Conservation (phyloP, 2,888 invertebrate genomes). For the Serrognathus titanus region DNA sequence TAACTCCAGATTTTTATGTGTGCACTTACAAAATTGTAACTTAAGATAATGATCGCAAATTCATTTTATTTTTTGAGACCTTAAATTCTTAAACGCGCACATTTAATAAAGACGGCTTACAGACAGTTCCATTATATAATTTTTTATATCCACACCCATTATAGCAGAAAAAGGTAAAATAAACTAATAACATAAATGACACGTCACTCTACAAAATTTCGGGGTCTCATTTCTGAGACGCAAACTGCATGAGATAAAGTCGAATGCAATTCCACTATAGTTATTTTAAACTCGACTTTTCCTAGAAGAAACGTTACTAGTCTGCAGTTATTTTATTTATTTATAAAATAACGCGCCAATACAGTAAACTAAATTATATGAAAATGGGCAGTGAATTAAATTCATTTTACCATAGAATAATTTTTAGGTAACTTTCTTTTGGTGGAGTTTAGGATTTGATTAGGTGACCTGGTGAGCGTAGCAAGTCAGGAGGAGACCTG, state of each 20-base stretch:
- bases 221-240: slow-evolving; percentile 4
- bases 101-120: too few relatives aligned
- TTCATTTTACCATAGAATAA: too few relatives aligned
- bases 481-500: slow-evolving; percentile 26
- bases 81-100: too few relatives aligned
- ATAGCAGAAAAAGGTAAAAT: slow-evolving; percentile 4
- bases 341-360: too few relatives aligned
- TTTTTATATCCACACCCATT: background rate
- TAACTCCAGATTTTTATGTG: too few relatives aligned
- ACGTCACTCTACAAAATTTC: slow-evolving; percentile 8
- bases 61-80: too few relatives aligned
- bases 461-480: slow-evolving; percentile 7
- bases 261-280: background rate
- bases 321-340: too few relatives aligned
- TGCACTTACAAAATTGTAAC: too few relatives aligned
- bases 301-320: too few relatives aligned
- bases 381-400: too few relatives aligned
- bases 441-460: slow-evolving; percentile 6
- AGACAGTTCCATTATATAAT: background rate
- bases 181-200: slow-evolving; percentile 11
- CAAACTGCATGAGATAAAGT: background rate
- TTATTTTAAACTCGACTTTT: background rate
- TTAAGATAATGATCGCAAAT: too few relatives aligned
- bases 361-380: too few relatives aligned
- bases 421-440: background rate